A percentile compares a stretch with the other conserved stretches of the same genome.
Conservation (phyloP, 2,113 vertebrate genomes). For the Paramormyrops kingsleyae region DNA sequence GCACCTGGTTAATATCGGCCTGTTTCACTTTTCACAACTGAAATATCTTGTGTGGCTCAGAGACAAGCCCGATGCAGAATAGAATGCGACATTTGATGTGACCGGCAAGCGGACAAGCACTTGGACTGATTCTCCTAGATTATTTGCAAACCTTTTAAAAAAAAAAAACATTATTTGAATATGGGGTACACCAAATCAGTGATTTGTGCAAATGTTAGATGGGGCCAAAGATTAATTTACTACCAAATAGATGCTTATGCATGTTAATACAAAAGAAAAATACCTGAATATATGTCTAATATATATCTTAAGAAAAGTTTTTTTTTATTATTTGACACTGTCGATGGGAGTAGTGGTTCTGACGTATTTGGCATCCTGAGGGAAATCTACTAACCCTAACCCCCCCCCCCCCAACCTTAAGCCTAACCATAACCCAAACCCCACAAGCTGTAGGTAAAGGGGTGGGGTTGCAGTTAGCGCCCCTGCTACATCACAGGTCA, state of each 20-base stretch:
- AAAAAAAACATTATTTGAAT: background rate
- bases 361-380: background rate
- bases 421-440: background rate
- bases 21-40: background rate
- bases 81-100: constrained; percentile 14
- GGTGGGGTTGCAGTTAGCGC: background rate
- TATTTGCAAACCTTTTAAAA: background rate
- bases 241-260: background rate
- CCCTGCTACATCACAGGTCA: background rate
- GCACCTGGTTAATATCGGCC: background rate
- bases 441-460: background rate
- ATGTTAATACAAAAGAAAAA: background rate
- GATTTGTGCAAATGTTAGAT: background rate
- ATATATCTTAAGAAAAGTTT: background rate
- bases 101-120: background rate
- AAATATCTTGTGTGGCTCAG: background rate
- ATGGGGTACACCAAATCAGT: background rate
- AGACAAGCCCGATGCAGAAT: background rate
- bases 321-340: background rate
- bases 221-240: background rate
- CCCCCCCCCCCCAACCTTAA: background rate
- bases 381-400: background rate
- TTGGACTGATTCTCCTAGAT: background rate
- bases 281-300: background rate
- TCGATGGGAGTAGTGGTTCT: background rate